Evolutionary conservation across 2,113 vertebrate genomes (phyloP).

Genomic region (Mobula hypostoma): DNA sequence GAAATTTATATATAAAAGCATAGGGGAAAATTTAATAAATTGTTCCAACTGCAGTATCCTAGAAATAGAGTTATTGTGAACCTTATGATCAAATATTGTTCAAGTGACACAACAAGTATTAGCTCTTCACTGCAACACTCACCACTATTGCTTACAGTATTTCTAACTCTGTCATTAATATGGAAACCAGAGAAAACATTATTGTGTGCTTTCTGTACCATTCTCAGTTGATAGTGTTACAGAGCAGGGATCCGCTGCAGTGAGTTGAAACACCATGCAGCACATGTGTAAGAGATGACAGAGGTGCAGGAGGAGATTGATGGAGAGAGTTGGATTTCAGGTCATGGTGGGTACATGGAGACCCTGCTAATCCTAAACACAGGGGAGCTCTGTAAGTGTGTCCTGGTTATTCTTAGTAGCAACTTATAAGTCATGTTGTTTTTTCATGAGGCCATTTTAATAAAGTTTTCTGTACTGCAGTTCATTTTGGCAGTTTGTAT

Average conservation of each 20-base stretch:
- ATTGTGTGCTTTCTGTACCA: not conserved
- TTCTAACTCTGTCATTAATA: not conserved
- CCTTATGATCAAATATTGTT: slow-evolving; percentile 5
- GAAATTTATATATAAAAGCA: slow-evolving; percentile 17
- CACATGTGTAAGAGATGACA: slow-evolving; percentile 10
- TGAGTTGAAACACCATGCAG: slow-evolving; percentile 5
- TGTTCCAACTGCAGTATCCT: not conserved
- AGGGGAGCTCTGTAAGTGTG: slow-evolving; percentile 6
- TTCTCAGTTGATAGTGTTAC: not conserved
- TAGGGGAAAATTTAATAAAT: not conserved
- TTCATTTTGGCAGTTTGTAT: not conserved
- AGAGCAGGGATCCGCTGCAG: not conserved
- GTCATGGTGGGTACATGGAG: slow-evolving; percentile 4
- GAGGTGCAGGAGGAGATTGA: slow-evolving; percentile 16
- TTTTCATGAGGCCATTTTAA: slow-evolving; percentile 30
- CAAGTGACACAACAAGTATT: slow-evolving; percentile 15
- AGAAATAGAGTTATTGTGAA: not conserved
- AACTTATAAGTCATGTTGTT: slow-evolving; percentile 18
- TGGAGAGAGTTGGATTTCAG: slow-evolving; percentile 27
- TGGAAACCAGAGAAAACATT: not conserved
- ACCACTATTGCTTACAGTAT: not conserved
- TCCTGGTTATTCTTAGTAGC: not conserved
- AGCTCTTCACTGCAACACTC: slow-evolving; percentile 12
- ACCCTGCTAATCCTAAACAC: not conserved
- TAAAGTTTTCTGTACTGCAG: slow-evolving; percentile 19